Percentiles rank a stretch among this genome's conserved stretches.
These are phyloP conservation scores for Aegithalos caudatus DNA, from an alignment of 2,113 vertebrate genomes.

Conservation along the genomic window DNA sequence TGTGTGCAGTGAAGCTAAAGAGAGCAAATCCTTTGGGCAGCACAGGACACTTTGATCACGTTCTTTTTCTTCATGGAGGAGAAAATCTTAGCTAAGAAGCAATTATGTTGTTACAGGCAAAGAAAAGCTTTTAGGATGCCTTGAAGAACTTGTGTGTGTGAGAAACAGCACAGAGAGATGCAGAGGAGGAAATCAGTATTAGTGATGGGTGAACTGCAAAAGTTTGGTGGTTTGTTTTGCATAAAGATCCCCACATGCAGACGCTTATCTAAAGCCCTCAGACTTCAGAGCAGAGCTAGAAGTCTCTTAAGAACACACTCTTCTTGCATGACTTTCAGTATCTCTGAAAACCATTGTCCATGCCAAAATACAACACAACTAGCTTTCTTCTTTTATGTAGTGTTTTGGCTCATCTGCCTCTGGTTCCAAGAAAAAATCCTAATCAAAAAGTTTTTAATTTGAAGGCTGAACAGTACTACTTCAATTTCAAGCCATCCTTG, in stretches of 20 bases:
- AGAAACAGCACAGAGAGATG: neutral
- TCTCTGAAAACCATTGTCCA: neutral
- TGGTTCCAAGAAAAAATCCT: constrained; percentile 5
- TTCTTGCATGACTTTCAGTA: constrained; percentile 19
- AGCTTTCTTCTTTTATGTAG: neutral
- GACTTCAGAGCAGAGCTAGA: neutral
- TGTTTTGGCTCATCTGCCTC: constrained; percentile 8
- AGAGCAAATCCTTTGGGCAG: neutral
- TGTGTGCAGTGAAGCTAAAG: neutral
- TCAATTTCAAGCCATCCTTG: neutral
- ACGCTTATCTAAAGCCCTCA: constrained; percentile 22
- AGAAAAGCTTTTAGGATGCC: neutral
- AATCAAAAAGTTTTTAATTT: neutral
- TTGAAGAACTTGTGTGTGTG: neutral
- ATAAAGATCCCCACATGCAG: neutral
- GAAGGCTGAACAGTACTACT: neutral
- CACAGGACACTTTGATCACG: rapidly evolving
- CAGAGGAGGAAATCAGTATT: neutral
- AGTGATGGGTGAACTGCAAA: neutral
- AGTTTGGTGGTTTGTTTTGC: constrained; percentile 19
- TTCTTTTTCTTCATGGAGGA: neutral
- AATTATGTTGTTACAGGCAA: neutral
- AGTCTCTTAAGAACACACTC: neutral
- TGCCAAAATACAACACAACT: constrained; percentile 16
- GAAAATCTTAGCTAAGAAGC: neutral